Base-by-base conservation (phyloP, 2,888 invertebrate genomes). In the Achlya flavicornis region DNA sequence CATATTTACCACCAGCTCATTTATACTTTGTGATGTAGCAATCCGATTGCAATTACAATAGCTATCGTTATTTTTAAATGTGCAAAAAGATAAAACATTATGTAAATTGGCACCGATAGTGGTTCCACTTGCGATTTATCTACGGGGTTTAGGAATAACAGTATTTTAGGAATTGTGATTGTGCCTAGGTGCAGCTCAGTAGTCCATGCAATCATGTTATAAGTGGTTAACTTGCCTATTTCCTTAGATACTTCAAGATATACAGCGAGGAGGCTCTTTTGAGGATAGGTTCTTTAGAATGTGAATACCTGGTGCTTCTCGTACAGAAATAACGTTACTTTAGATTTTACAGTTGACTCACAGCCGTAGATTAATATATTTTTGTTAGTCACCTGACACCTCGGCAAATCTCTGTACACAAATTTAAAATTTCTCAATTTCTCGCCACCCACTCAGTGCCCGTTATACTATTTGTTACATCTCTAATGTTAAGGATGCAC, bases 341-440 rank as follows among this genome's bases (percentile, higher is more conserved):
- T 19, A 4, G 14, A 53, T 53, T 10, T 3, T 19, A 19, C n/a
- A 53, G 53, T 19, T 53, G 53, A 53, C 2, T 53, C 53, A 53
- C 48, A 19, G n/a, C 8, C 53, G 53, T 53, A 16, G 19, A 53
- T 19, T 53, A 7, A 53, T 53, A 53, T 53, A 53, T 53, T 53
- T 43, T 41, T 19, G 12, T 19, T 60, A 60, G 43, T 43, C 60
- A 26, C 60, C 41, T 53, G 43, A 26, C 60, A 26, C 60, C 41
- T 53, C 53, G 53, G 41, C 11, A 26, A 35, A 60, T 5, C 41
- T 41, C 60, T 0, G 41, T 60, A 38, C 35, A 59, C 38, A 38
- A 59, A 59, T 59, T 35, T 59, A 43, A 43, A 41, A 41, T 60
- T 60, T 60, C 60, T 41, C 60, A 60, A 60, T 60, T 4, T 60